Evolutionary conservation across 30 jellyfish, hydroid and myxozoan species (phyloP), one percentile per base, ranked within the genome.

Genomic region (Aurelia aurita): DNA sequence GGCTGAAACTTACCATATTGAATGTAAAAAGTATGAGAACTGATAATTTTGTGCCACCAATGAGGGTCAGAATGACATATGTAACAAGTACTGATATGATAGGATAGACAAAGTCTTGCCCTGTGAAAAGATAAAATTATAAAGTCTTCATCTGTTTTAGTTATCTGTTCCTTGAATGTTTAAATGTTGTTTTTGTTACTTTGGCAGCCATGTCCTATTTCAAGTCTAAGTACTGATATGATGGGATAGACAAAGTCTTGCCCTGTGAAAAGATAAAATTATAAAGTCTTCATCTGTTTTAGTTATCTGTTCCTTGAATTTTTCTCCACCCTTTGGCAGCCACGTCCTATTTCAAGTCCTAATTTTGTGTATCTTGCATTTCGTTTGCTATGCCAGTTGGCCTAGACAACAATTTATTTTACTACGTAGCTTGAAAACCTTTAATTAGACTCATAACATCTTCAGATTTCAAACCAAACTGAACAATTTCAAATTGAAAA

Each of bases 11-110:
- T 49, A 88, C 98, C 98, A 93, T 18, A 29, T 93, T 86, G 63
- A 93, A 93, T 29, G 94, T 27, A 53, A 93, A 86, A 20, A 87
- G 68, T 8, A 87, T 39, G 16, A 85, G 51, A 49, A 93, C 97
- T 11, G 85, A 69, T 2, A 59, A 15, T 64, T 35, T 69, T 19
- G 97, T 83, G 12, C 97, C 98, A 73, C 98, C 98, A 84, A 93
- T 75, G 2, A 93, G 72, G 2, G 79, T 82, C 93, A 93, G 61
- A 1, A 88, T 79, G 34, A 83, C 90, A 77, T 87, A 88, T 2
- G 98, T 75, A 27, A 93, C 96, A 69, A 93, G 87, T 12, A 93
- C 77, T 21, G 94, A 65, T 12, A 93, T 60, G 28, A 87, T 34
- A 20, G 84, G 81, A 87, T 81, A 84, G 29, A 88, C 82, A 43